Evolutionary conservation across 1,140 invertebrate genomes (phyloP), one percentile per base, ranked within the genome.

Genomic region (Orchestia grillus): DNA sequence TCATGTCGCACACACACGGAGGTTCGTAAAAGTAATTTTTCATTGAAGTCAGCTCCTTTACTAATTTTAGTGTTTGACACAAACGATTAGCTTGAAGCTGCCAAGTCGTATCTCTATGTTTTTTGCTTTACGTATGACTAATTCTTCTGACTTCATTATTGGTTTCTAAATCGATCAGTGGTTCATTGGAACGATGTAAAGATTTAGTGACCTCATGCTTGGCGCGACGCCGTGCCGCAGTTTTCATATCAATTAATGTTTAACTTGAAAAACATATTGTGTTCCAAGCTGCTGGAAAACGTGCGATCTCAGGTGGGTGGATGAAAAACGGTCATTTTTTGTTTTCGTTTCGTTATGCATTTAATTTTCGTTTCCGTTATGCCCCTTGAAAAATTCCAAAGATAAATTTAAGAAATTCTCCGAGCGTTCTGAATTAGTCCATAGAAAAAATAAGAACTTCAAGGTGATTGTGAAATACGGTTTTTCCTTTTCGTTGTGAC

Each of bases 271-370:
- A 77, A 77, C 11, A 15, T 15, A 45, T 94, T 45, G 6, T 44
- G 0, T 47, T 94, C 41, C 92, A 94, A 94, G 43, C 44, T 45
- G 77, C 45, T 91, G 62, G 87, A 87, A 95, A 45, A 95, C 90
- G 44, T 47, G 11, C 36, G 44, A 91, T 77, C 43, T 23, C 36
- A 94, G 96, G 44, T 96, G 90, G 23, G 88, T 96, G 47, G 47
- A 19, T 53, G 19, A 53, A 96, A 45, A n/a, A 36, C 40, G 19
- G 40, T 95, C 92, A 44, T 92, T 96, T 88, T 0, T n/a, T 44
- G 36, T 19, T 77, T 23, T 15, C 28, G 11, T 23, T 77, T 77
- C 28, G 11, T 23, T 77, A 23, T 77, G 62, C 62, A 15, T 77
- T 36, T 77, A 15, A 77, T 23, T 77, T 77, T 77, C 36, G 62